Evolutionary conservation across 37 sponge, comb jelly and placozoan genomes (phyloP), one percentile per base, ranked within the genome.

Genomic region (Chondrosia reniformis): DNA sequence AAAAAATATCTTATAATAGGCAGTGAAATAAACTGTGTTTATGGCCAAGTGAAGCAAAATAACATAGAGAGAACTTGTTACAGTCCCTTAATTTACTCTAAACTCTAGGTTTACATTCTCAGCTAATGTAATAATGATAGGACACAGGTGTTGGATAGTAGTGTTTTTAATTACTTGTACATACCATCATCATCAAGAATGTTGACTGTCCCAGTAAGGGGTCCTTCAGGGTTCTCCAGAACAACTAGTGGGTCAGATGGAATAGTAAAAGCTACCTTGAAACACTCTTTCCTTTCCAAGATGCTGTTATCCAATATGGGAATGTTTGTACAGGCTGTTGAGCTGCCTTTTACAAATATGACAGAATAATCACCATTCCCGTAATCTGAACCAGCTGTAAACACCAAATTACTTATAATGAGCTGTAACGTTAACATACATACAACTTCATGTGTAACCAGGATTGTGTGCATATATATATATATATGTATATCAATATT

Each of bases 131-230:
- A n/a, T n/a, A n/a, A n/a, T n/a, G n/a, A n/a, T n/a, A n/a, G n/a
- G n/a, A n/a, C n/a, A n/a, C n/a, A n/a, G n/a, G n/a, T n/a, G n/a
- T n/a, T n/a, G n/a, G n/a, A n/a, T n/a, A n/a, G n/a, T n/a, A n/a
- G n/a, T n/a, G n/a, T n/a, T n/a, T n/a, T n/a, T n/a, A n/a, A n/a
- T n/a, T n/a, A 49, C 52, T 19, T 15, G 9, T 8, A 66, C 72
- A 39, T 24, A 69, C 72, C 72, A 69, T 69, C 72, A 69, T 69
- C 42, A 21, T 69, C 72, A 39, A 69, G 39, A 44, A 69, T 40
- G 12, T 40, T 69, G 3, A 69, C 44, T 40, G 39, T 69, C 41
- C 39, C n/a, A 3, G 39, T 25, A 17, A n/a, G 39, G 15, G 72
- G 72, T 2, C 72, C 72, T 43, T 69, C 44, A 41, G 41, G 17